A percentile compares a stretch with the other conserved stretches of the same genome.
Conservation (phyloP, 92 coral and sea anemone species). For the Pocillopora grandis region DNA sequence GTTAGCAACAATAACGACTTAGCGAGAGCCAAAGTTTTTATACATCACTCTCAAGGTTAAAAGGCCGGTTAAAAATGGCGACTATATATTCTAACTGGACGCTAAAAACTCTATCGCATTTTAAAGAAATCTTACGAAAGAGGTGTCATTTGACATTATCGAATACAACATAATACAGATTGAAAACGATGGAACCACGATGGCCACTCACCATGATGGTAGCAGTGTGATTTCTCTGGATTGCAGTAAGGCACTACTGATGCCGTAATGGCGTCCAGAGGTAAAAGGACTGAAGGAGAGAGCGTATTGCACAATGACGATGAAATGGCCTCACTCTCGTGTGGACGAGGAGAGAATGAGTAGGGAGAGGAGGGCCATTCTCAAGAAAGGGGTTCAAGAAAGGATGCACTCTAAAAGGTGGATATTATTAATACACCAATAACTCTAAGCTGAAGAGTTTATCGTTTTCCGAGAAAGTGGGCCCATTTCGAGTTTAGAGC, state of each 20-base stretch:
- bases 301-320: constrained; percentile 73
- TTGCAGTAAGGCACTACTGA: constrained; percentile 40
- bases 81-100: background rate
- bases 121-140: background rate
- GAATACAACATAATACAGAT: constrained; percentile 41
- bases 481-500: too few species aligned
- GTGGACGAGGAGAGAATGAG: background rate
- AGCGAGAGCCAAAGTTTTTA: background rate
- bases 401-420: too few species aligned
- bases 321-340: constrained; percentile 69
- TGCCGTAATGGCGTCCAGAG: constrained; percentile 69
- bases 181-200: constrained; percentile 71
- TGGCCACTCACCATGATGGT: constrained; percentile 93
- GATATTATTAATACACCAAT: too few species aligned
- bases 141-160: background rate
- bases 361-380: background rate
- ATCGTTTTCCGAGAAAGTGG: too few species aligned
- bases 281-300: constrained; percentile 58
- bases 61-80: constrained; percentile 36
- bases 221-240: constrained; percentile 59
- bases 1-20: background rate
- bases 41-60: background rate
- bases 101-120: background rate
- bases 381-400: too few species aligned
- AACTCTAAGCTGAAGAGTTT: too few species aligned